A percentile compares a stretch with the other conserved stretches of the same genome.
phyloP scores from a whole-genome alignment of 2,113 vertebrate species.

The Sinocyclocheilus anophthalmus region DNA sequence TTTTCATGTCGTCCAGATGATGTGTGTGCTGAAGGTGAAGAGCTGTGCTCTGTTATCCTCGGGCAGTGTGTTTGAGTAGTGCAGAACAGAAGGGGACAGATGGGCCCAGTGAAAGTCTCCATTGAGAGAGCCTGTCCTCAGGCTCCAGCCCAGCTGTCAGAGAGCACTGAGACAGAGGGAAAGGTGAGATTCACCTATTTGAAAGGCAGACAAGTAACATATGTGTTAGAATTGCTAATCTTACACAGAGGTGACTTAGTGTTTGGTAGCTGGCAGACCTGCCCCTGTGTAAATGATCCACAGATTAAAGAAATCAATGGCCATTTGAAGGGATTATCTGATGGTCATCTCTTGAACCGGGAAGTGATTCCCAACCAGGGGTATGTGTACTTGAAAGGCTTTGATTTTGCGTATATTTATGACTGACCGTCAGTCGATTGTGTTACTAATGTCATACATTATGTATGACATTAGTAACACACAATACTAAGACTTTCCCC shows the following conservation, averaged over 20 bases:
- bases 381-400: slow-evolving; percentile 4
- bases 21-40: slow-evolving; percentile 26
- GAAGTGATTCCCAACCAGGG: not conserved
- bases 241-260: slow-evolving; percentile 37
- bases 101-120: slow-evolving; percentile 59
- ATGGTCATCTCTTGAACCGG: slow-evolving; percentile 15
- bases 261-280: slow-evolving; percentile 22
- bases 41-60: slow-evolving; percentile 44
- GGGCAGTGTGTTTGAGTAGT: slow-evolving; percentile 46
- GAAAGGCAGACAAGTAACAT: slow-evolving; percentile 45
- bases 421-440: not conserved
- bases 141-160: slow-evolving; percentile 55
- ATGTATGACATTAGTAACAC: too few species aligned
- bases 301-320: slow-evolving; percentile 46
- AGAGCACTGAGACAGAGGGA: slow-evolving; percentile 41
- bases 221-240: slow-evolving; percentile 48
- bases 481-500: too few species aligned
- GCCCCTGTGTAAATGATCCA: slow-evolving; percentile 37
- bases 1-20: not conserved
- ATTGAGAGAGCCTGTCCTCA: slow-evolving; percentile 57
- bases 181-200: slow-evolving; percentile 60
- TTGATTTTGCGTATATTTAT: not conserved
- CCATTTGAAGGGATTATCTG: slow-evolving; percentile 29
- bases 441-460: not conserved
- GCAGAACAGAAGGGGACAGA: slow-evolving; percentile 55